Evolutionary conservation across 2,888 invertebrate species (phyloP), one percentile per base, ranked within the genome.

Genomic region (Exephanes ischioxanthus): DNA sequence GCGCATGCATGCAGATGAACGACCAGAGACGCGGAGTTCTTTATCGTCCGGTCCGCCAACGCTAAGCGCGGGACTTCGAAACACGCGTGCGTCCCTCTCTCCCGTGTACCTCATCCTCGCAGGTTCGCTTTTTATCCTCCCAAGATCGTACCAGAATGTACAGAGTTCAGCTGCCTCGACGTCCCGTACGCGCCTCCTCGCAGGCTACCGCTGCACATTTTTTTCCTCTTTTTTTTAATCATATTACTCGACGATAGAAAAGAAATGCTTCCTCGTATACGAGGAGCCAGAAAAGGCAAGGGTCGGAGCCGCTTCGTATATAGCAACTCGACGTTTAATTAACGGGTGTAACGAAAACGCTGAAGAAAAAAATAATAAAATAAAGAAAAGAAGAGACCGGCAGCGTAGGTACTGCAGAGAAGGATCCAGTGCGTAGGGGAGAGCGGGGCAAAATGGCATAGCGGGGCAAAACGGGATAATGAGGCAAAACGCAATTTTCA

Each of bases 61-160:
- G 78, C 75, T 77, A 86, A 86, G 86, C 86, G 63, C 63, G 86
- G 86, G 78, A 83, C 77, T 82, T 86, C 86, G 86, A 80, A 86
- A 80, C 79, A 70, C 80, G 67, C 70, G n/a, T 68, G 33, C 41
- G 63, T 76, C 67, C 16, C 26, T 63, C 16, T 30, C 11, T 33
- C 16, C 30, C 55, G 41, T 11, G 11, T 11, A 11, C 41, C 9
- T 41, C 41, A 41, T 41, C 41, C 11, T 41, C 41, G 11, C 11
- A 41, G 41, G 9, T 41, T 41, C 41, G 2, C 41, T 1, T 11
- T 11, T 41, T 41, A 41, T 41, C 41, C 11, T 11, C 2, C 9
- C 41, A 41, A 41, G 41, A 41, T 41, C 41, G 41, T 41, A 41
- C 63, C 16, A n/a, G 33, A 63, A 33, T 63, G 63, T 37, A 63